Percentiles rank a stretch among this genome's conserved stretches.
These are phyloP conservation scores for Mormyrus lacerda DNA, from an alignment of 2,113 vertebrate genomes.

Conservation along the genomic window DNA sequence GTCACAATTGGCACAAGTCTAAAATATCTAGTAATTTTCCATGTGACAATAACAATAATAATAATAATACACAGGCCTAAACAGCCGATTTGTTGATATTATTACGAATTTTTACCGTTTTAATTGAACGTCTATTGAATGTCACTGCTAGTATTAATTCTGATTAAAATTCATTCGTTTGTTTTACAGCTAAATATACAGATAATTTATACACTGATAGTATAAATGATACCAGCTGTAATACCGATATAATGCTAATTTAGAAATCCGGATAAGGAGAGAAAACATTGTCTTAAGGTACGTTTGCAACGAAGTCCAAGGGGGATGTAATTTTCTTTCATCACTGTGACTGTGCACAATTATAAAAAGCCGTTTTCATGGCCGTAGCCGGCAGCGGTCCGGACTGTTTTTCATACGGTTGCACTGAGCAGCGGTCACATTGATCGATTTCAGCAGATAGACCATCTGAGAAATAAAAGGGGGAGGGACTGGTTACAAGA, in stretches of 20 bases:
- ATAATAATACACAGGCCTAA: not conserved
- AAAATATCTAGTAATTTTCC: not conserved
- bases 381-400: not conserved
- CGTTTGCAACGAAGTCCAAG: not conserved
- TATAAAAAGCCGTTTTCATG: not conserved
- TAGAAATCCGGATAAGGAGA: not conserved
- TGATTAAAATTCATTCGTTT: not conserved
- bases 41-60: not conserved
- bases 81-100: not conserved
- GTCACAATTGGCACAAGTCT: not conserved
- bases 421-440: not conserved
- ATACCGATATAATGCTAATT: not conserved
- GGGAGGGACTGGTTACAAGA: not conserved
- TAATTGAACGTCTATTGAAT: not conserved
- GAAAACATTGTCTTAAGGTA: not conserved
- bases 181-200: not conserved
- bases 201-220: not conserved
- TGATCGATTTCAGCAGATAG: not conserved
- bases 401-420: not conserved
- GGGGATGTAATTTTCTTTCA: not conserved
- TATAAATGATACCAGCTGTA: not conserved
- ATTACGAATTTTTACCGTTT: not conserved
- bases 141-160: not conserved
- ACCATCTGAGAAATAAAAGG: not conserved
- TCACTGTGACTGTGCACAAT: not conserved